Base-by-base conservation (phyloP, 2,888 invertebrate species). In the Trypoxylon attenuatum region DNA sequence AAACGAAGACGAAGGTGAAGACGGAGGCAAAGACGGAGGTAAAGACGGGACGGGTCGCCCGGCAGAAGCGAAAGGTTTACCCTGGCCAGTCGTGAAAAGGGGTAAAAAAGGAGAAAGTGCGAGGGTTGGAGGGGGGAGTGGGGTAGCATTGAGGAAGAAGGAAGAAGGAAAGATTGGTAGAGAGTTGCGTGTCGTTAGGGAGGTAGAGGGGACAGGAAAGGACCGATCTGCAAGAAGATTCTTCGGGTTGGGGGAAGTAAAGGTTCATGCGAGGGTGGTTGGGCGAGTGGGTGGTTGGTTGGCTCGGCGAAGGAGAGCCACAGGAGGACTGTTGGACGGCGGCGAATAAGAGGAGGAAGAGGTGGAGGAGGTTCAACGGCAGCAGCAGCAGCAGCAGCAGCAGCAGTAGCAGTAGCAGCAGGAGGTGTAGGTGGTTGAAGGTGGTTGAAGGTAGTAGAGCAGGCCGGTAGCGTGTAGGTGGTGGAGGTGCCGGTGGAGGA, bases 191-290 rank as follows among this genome's bases (percentile, higher is more conserved):
- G 60, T 69, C 66, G 62, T 66, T 56, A 51, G 57, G 52, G 18
- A 50, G 53, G 33, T 33, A 10, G 45, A 49, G 61, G 55, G 62
- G 47, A 69, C 57, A 58, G 58, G 57, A 59, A 54, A 66, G 72
- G 69, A 72, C 69, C 65, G 75, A 69, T 71, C 75, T 72, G 75
- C 76, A 77, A 72, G 76, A 76, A 72, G 77, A 76, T 77, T 76
- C 75, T 74, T 76, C 69, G 62, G 63, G 69, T 61, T 57, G 69
- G 62, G 77, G 77, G 74, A 71, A 69, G 76, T 56, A 69, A 74
- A 74, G 77, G 76, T 67, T 71, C 59, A 67, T 54, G 71, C 62
- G 63, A 67, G 71, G 61, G 68, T 75, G 64, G 67, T 45, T 65
- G 64, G 73, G 61, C 65, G 59, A 59, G 68, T 75, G 64, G 67